A percentile compares a stretch with the other conserved stretches of the same genome.
phyloP scores from a whole-genome alignment of 2,113 vertebrate species.

The Turnix velox region DNA sequence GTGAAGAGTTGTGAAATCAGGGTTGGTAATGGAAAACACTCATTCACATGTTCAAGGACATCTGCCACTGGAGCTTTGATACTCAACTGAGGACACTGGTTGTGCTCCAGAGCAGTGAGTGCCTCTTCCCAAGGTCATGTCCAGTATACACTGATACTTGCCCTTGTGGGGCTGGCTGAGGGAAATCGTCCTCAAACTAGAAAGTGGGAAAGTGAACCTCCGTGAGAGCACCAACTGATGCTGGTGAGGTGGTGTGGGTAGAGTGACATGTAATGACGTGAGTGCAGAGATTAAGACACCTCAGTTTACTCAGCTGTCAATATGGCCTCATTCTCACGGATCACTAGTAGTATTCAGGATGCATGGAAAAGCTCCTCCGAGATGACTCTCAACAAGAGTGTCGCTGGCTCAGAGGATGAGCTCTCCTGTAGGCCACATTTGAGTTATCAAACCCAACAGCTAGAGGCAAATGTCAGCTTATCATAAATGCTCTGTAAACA shows the following conservation, averaged over 20 bases:
- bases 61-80: background rate
- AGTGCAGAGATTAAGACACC: background rate
- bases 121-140: accelerated
- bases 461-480: conserved; percentile 44
- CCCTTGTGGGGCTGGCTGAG: background rate
- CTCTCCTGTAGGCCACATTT: background rate
- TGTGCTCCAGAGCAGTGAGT: accelerated
- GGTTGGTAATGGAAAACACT: background rate
- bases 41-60: background rate
- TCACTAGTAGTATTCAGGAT: background rate
- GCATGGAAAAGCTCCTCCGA: background rate
- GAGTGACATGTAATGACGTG: background rate
- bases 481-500: conserved; percentile 45
- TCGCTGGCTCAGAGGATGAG: background rate
- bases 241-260: accelerated
- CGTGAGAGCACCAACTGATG: accelerated
- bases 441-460: conserved; percentile 33
- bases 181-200: accelerated
- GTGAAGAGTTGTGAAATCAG: background rate
- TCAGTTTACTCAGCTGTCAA: background rate
- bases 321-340: background rate
- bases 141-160: background rate
- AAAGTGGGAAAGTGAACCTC: background rate
- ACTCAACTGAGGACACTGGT: background rate
- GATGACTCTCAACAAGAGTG: accelerated